A percentile compares a stretch with the other conserved stretches of the same genome.
Conservation (phyloP, 1,140 invertebrate genomes). For the Chionoecetes opilio region DNA sequence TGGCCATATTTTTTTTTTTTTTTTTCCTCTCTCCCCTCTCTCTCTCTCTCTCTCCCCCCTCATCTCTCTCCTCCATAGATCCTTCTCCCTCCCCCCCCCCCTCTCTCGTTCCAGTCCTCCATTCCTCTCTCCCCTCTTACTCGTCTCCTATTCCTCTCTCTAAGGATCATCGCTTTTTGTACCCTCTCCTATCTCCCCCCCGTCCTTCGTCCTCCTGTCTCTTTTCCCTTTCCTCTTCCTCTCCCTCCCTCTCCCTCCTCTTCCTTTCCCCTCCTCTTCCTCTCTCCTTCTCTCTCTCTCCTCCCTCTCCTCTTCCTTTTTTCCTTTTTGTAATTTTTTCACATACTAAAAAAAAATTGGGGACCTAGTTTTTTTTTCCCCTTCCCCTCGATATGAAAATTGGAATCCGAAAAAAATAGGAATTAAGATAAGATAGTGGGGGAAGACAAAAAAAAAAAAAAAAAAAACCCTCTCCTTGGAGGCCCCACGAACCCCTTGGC, state of each 20-base stretch:
- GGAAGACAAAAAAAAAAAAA: too few relatives aligned
- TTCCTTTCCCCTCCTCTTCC: neutral
- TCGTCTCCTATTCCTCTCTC: neutral
- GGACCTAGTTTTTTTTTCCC: neutral
- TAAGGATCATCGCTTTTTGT: neutral
- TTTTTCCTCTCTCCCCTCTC: neutral
- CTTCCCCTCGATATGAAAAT: too few relatives aligned
- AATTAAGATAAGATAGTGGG: too few relatives aligned
- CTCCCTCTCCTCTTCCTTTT: neutral
- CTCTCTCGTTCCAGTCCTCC: neutral
- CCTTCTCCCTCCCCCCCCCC: neutral
- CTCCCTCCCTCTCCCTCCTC: neutral
- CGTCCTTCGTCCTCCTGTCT: neutral
- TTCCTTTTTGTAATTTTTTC: too few relatives aligned
- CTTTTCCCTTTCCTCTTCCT: neutral
- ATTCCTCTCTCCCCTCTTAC: neutral
- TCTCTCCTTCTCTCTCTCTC: neutral
- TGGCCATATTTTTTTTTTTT: too few relatives aligned
- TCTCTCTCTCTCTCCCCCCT: neutral
- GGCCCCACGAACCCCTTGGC: too few relatives aligned
- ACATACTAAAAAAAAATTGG: too few relatives aligned
- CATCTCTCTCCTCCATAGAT: neutral
- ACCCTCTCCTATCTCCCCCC: neutral
- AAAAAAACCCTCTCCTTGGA: too few relatives aligned
- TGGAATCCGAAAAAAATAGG: too few relatives aligned